Base-by-base conservation (phyloP, 2,113 vertebrate species). In the Chaenogobius annularis region DNA sequence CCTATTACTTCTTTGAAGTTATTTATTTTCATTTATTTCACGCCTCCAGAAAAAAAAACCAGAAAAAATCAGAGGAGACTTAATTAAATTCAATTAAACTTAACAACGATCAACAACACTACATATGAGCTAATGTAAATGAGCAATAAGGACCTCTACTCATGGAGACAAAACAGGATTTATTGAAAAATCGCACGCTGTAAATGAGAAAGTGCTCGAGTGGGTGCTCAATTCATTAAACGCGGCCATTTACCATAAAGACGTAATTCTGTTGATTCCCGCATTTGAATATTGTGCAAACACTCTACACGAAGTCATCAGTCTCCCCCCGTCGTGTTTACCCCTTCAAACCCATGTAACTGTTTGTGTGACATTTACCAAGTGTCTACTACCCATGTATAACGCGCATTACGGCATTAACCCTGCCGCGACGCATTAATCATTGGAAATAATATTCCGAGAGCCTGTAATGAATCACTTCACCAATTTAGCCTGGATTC, bases 401-500 rank as follows among this genome's bases (percentile, higher is more conserved):
- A 83, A 89, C 87, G 83, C 88, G 78, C 73, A 82, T 72, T 86
- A 82, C 77, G 63, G 58, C 86, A 79, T 90, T 76, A 87, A 88
- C 87, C 83, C 83, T 70, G 68, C 66, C 37, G 69, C 81, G 77
- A 80, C 40, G 68, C 83, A 88, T 92, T 84, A 80, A 89, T 91
- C 85, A 88, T 14, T 1, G 13, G 2, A 72, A 85, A 78, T 81
- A 76, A 88, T 82, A 84, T 85, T 56, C 26, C 46, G 66, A 71
- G 79, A 81, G 75, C 55, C 66, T 35, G 54, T 88, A 88, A 88
- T 92, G 86, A 84, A 87, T 91, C 88, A 87, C 85, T 74, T 81
- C 74, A 78, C 85, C 55, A 85, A 89, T 90, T 90, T 87, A 90
- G 87, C 86, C 86, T 75, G 70, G 89, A 78, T 83, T 88, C 84